phyloP scores from a whole-genome alignment of 2,113 vertebrate genomes.

The Thamnophis sirtalis region DNA sequence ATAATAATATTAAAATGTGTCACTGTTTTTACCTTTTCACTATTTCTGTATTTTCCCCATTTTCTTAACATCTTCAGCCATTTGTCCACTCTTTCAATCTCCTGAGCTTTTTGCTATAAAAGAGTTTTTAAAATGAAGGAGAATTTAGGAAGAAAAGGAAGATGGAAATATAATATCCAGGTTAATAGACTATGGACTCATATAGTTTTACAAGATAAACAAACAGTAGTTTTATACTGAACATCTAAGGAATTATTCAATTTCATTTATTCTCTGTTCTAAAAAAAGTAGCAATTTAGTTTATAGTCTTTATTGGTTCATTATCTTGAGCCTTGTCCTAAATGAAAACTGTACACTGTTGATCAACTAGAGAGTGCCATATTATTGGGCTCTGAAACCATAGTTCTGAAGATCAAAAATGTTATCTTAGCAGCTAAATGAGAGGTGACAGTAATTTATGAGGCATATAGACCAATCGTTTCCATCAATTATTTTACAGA shows the following conservation, averaged over 20 bases:
- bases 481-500: neutral
- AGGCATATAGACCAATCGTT: neutral
- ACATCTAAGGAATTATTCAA: neutral
- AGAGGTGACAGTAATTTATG: neutral
- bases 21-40: slow-evolving; percentile 78
- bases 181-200: neutral
- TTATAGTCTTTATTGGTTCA: neutral
- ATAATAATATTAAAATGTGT: neutral
- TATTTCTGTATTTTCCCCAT: slow-evolving; percentile 86
- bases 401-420: neutral
- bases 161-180: neutral
- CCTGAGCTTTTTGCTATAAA: slow-evolving; percentile 81
- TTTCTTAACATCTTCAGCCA: slow-evolving; percentile 94
- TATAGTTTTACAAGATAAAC: neutral
- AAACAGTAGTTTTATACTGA: neutral
- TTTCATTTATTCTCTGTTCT: neutral
- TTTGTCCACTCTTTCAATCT: slow-evolving; percentile 85
- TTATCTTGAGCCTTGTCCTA: neutral
- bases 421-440: neutral
- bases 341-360: neutral
- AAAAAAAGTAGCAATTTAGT: neutral
- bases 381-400: neutral
- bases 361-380: neutral
- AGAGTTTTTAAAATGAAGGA: neutral
- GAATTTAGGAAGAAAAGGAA: neutral